Evolutionary conservation across 2,888 invertebrate genomes (phyloP).

Genomic region (Drosophila emarginata): DNA sequence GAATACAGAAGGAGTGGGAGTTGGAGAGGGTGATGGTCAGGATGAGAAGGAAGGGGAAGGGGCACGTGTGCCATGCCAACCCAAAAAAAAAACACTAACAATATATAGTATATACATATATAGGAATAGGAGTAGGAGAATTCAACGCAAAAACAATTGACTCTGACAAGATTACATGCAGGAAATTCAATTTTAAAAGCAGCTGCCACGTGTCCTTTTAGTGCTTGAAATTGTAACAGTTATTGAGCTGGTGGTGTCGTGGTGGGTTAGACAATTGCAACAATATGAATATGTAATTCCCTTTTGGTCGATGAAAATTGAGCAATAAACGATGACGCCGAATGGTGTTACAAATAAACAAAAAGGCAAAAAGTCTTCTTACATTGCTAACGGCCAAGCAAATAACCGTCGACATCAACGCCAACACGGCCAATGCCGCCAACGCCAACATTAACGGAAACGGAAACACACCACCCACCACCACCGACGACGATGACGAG

Average conservation of each 20-base stretch:
- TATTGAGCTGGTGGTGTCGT: conserved; percentile 46
- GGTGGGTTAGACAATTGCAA: conserved; percentile 30
- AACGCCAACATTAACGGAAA: conserved; percentile 49
- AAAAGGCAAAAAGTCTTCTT: conserved; percentile 25
- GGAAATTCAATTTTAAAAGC: conserved; percentile 83
- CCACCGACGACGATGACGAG: conserved; percentile 33
- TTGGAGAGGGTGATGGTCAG: neutral
- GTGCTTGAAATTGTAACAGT: conserved; percentile 80
- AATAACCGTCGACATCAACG: neutral
- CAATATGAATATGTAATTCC: conserved; percentile 65
- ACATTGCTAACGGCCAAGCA: neutral
- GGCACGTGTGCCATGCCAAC: conserved; percentile 14
- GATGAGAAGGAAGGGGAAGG: neutral
- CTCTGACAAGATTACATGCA: conserved; percentile 79
- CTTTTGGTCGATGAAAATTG: conserved; percentile 63
- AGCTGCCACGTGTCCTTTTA: conserved; percentile 82
- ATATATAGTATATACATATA: too few relatives aligned
- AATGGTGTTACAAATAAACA: conserved; percentile 73
- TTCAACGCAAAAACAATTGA: conserved; percentile 74
- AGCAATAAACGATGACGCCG: conserved; percentile 67
- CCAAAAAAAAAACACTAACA: neutral
- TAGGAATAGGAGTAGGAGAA: neutral
- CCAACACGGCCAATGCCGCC: neutral
- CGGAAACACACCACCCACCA: conserved; percentile 70
- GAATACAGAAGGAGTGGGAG: conserved; percentile 13